Evolutionary conservation across 2,888 invertebrate genomes (phyloP).

Genomic region (Quadriops clusia): DNA sequence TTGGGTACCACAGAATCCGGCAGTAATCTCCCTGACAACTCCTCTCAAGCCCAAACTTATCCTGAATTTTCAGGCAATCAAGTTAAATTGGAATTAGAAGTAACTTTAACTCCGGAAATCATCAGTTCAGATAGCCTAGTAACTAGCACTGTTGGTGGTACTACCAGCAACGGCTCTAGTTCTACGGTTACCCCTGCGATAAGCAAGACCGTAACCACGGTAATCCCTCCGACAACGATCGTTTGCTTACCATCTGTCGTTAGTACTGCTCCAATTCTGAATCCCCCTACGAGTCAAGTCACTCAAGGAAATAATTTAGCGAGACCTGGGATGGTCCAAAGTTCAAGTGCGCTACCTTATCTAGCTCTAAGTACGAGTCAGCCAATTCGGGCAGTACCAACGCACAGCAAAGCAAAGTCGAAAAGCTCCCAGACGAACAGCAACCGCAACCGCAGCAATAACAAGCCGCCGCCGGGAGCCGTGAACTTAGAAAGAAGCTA

Average conservation of each 20-base stretch:
- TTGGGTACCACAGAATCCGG: slow-evolving; percentile 33
- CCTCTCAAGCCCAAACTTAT: slow-evolving; percentile 22
- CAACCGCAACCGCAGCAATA: slow-evolving; percentile 45
- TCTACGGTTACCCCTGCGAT: slow-evolving; percentile 27
- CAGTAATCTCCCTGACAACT: slow-evolving; percentile 10
- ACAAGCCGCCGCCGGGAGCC: slow-evolving; percentile 76
- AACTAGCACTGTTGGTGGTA: slow-evolving; percentile 40
- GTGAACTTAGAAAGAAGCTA: slow-evolving; percentile 90
- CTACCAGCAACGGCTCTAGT: slow-evolving; percentile 20
- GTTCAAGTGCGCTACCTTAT: slow-evolving; percentile 40
- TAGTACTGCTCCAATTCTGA: slow-evolving; percentile 27
- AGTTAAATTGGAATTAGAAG: slow-evolving; percentile 44
- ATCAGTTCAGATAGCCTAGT: slow-evolving; percentile 39
- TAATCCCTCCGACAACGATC: slow-evolving; percentile 42
- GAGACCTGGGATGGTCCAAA: slow-evolving; percentile 32
- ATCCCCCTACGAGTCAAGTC: slow-evolving; percentile 27
- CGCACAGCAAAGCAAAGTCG: slow-evolving; percentile 34
- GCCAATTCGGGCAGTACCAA: slow-evolving; percentile 38
- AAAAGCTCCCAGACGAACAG: slow-evolving; percentile 22
- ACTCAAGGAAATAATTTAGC: slow-evolving; percentile 14
- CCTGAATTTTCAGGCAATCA: slow-evolving; percentile 32
- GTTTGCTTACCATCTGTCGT: slow-evolving; percentile 39
- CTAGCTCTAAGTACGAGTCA: slow-evolving; percentile 40
- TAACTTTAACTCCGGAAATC: slow-evolving; percentile 51
- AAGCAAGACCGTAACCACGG: slow-evolving; percentile 33